A percentile compares a stretch with the other conserved stretches of the same genome.
phyloP scores from a whole-genome alignment of 1,140 invertebrate genomes.

The Leptinotarsa defecta region DNA sequence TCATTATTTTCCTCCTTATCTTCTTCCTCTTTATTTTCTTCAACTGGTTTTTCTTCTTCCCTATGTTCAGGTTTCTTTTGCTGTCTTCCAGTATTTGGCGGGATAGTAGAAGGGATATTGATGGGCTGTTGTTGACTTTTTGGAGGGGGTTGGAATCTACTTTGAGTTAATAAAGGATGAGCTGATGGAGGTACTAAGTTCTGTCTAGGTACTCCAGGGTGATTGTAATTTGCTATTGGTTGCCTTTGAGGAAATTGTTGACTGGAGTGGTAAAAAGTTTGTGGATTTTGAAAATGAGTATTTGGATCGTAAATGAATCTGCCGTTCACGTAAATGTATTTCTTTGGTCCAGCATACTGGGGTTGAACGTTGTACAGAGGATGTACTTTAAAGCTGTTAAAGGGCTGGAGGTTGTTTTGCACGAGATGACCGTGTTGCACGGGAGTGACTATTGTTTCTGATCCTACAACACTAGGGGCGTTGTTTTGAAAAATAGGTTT shows the following conservation, averaged over 20 bases:
- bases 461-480: conserved; percentile 18
- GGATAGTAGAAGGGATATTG: conserved; percentile 5
- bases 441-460: conserved; percentile 39
- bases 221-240: neutral
- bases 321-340: conserved; percentile 41
- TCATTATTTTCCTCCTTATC: neutral
- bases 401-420: conserved; percentile 35
- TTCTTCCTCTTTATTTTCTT: neutral
- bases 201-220: conserved; percentile 15
- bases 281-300: conserved; percentile 2
- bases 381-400: conserved; percentile 31
- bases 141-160: conserved; percentile 35
- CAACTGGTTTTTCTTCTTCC: neutral
- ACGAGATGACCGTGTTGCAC: conserved; percentile 42
- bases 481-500: conserved; percentile 16
- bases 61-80: neutral
- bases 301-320: conserved; percentile 35
- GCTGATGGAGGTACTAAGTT: conserved; percentile 28
- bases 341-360: conserved; percentile 35
- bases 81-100: conserved; percentile 3
- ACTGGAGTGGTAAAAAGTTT: conserved; percentile 17
- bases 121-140: conserved; percentile 33
- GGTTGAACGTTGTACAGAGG: conserved; percentile 28
- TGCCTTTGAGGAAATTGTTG: conserved; percentile 19
- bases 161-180: conserved; percentile 22